Conservation (phyloP, 2,797 vertebrate species). For the Esox masquinongy region DNA sequence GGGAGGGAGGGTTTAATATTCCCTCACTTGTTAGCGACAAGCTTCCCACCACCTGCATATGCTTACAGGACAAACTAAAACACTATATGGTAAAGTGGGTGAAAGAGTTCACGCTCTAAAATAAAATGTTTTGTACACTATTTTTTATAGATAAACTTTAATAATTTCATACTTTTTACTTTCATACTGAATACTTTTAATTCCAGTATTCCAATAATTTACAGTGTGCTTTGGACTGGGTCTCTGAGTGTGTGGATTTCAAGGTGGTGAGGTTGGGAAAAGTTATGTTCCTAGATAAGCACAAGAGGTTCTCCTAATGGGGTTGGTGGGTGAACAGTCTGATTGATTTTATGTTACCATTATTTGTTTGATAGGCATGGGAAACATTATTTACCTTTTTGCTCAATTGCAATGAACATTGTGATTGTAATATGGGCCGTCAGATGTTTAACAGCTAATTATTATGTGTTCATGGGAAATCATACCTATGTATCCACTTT, state of each 20-base stretch:
- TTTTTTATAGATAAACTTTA: slow-evolving; percentile 39
- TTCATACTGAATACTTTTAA: slow-evolving; percentile 36
- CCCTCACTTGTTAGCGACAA: neutral
- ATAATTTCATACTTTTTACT: slow-evolving; percentile 38
- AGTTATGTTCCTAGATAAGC: neutral
- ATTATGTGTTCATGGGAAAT: neutral
- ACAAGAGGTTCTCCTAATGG: neutral
- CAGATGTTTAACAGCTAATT: neutral
- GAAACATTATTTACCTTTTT: neutral
- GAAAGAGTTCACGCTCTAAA: slow-evolving; percentile 41
- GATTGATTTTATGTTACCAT: neutral
- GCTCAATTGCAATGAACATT: slow-evolving; percentile 13
- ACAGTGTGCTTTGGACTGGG: slow-evolving; percentile 67
- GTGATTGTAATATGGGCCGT: slow-evolving; percentile 8
- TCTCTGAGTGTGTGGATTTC: slow-evolving; percentile 44
- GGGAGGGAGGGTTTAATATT: neutral
- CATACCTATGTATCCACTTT: neutral
- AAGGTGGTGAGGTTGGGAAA: neutral
- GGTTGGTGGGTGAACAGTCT: neutral
- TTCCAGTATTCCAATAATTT: slow-evolving; percentile 58
- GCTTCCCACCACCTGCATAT: neutral
- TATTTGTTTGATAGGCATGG: neutral
- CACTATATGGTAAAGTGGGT: neutral
- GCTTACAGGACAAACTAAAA: neutral
- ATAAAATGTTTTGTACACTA: slow-evolving; percentile 36